Evolutionary conservation across 2,797 vertebrate species (phyloP).

Genomic region (Scarus forsteni): DNA sequence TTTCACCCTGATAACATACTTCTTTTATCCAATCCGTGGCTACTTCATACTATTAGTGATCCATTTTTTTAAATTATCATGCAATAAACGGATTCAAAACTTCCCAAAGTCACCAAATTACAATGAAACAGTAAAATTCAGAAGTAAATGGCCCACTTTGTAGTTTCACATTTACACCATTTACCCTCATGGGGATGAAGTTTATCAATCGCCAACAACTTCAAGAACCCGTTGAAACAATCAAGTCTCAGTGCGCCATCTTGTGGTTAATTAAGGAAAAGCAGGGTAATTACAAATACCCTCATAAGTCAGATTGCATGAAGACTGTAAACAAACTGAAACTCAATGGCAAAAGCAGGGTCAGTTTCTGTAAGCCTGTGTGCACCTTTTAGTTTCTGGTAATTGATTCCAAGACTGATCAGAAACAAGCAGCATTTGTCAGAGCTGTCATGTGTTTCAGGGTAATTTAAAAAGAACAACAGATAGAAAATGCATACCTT

Average conservation of each 20-base stretch:
- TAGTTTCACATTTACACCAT: background rate
- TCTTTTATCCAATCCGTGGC: no score
- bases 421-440: background rate
- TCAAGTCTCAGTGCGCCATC: slow-evolving; percentile 35
- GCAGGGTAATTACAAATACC: background rate
- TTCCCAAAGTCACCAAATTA: no score
- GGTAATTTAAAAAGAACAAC: no score
- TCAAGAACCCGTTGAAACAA: background rate
- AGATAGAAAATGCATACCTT: no score
- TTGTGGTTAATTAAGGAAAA: background rate
- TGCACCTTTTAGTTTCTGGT: background rate
- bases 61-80: no score
- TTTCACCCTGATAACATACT: background rate
- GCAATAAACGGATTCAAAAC: no score
- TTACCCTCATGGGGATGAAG: background rate
- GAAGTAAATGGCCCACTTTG: background rate
- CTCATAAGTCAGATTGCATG: background rate
- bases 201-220: background rate
- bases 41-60: no score
- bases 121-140: background rate
- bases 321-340: background rate
- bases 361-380: background rate
- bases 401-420: background rate
- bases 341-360: no score
- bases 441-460: no score